phyloP scores from a whole-genome alignment of 2,888 invertebrate species.

The Folsomia candida region DNA sequence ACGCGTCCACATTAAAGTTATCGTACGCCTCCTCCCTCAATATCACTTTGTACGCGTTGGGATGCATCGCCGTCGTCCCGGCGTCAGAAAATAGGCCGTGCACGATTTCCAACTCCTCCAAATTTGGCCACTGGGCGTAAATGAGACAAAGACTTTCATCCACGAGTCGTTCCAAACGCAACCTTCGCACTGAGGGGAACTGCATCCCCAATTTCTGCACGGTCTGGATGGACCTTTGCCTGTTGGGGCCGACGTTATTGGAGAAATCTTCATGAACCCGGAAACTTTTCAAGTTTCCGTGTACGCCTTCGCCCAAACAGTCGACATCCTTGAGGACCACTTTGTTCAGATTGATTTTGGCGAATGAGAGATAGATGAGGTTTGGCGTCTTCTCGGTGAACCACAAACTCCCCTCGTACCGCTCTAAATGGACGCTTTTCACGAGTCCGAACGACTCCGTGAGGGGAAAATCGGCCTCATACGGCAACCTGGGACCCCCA shows the following conservation, averaged over 20 bases:
- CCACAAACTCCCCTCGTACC: slow-evolving; percentile 12
- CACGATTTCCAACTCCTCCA: slow-evolving; percentile 18
- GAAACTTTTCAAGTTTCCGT: background rate
- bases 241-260: background rate
- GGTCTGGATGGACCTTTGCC: background rate
- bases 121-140: slow-evolving; percentile 8
- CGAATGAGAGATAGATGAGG: slow-evolving; percentile 6
- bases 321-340: background rate
- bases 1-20: slow-evolving; percentile 8
- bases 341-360: slow-evolving; percentile 1
- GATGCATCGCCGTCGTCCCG: slow-evolving; percentile 23
- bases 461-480: background rate
- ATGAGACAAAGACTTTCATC: slow-evolving; percentile 11
- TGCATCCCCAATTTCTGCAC: background rate
- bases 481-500: background rate
- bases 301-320: background rate
- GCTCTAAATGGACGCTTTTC: slow-evolving; percentile 12
- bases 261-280: background rate
- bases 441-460: background rate
- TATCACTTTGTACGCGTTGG: slow-evolving; percentile 20
- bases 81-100: slow-evolving; percentile 14
- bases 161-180: slow-evolving; percentile 15
- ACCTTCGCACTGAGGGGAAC: slow-evolving; percentile 3
- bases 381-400: slow-evolving; percentile 19
- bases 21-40: slow-evolving; percentile 18